Evolutionary conservation across 2,888 invertebrate genomes (phyloP).

Genomic region (Acleris emargana): DNA sequence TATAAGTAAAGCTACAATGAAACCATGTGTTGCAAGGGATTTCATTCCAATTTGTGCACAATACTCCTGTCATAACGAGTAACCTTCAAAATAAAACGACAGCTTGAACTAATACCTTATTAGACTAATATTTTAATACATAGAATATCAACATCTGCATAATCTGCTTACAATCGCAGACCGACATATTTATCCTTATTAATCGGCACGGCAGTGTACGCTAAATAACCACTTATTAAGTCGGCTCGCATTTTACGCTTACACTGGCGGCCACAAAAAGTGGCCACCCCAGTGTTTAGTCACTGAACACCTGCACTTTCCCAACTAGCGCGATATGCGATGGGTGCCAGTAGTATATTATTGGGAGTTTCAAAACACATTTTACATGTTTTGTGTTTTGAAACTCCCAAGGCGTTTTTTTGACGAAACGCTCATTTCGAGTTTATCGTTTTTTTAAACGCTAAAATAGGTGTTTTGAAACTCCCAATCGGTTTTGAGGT

Average conservation of each 20-base stretch:
- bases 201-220: constrained; percentile 56
- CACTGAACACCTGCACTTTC: constrained; percentile 73
- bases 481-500: too few relatives aligned
- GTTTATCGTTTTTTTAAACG: too few relatives aligned
- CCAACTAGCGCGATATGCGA: constrained; percentile 69
- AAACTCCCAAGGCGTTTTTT: too few relatives aligned
- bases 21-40: not conserved
- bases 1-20: too few relatives aligned
- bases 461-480: too few relatives aligned
- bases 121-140: constrained; percentile 17
- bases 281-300: constrained; percentile 65
- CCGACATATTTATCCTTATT: constrained; percentile 50
- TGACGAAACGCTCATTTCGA: too few relatives aligned
- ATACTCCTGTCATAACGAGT: not conserved
- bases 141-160: constrained; percentile 29
- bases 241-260: constrained; percentile 73
- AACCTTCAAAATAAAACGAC: not conserved
- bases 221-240: constrained; percentile 77
- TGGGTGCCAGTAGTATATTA: too few relatives aligned
- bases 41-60: not conserved
- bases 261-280: constrained; percentile 68
- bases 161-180: constrained; percentile 45
- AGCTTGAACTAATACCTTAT: constrained; percentile 6
- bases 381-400: too few relatives aligned
- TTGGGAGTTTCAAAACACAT: too few relatives aligned